Conservation (phyloP, 2,113 vertebrate species). For the Gracilinanus agilis region DNA sequence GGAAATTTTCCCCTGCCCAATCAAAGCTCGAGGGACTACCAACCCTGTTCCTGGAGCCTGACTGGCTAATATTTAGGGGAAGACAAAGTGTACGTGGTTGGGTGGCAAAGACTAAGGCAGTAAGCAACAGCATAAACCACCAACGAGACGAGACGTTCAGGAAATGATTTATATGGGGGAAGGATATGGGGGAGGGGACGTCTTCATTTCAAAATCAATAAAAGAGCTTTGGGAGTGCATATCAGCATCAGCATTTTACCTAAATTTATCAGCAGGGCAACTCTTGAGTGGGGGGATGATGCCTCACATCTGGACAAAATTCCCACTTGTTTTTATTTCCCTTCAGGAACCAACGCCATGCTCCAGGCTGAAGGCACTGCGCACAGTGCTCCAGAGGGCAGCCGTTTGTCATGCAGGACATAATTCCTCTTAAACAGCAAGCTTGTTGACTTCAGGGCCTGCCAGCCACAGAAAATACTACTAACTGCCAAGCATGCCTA, state of each 20-base stretch:
- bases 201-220: background rate
- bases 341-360: background rate
- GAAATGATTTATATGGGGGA: conserved; percentile 59
- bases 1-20: conserved; percentile 36
- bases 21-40: conserved; percentile 59
- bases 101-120: conserved; percentile 48
- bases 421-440: background rate
- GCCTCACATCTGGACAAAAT: conserved; percentile 17
- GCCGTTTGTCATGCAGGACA: background rate
- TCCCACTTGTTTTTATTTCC: background rate
- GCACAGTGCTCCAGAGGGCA: background rate
- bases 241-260: rapidly evolving
- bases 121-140: conserved; percentile 57
- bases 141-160: conserved; percentile 45
- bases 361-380: background rate
- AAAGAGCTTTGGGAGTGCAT: rapidly evolving
- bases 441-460: background rate
- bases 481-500: background rate
- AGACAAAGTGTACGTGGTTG: conserved; percentile 56
- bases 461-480: background rate
- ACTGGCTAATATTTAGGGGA: conserved; percentile 53
- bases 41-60: conserved; percentile 72
- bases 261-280: background rate
- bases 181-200: background rate
- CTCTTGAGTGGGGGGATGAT: background rate